These are phyloP conservation scores for Ellobium chinense DNA, from an alignment of 2,888 invertebrate genomes.

Conservation along the genomic window DNA sequence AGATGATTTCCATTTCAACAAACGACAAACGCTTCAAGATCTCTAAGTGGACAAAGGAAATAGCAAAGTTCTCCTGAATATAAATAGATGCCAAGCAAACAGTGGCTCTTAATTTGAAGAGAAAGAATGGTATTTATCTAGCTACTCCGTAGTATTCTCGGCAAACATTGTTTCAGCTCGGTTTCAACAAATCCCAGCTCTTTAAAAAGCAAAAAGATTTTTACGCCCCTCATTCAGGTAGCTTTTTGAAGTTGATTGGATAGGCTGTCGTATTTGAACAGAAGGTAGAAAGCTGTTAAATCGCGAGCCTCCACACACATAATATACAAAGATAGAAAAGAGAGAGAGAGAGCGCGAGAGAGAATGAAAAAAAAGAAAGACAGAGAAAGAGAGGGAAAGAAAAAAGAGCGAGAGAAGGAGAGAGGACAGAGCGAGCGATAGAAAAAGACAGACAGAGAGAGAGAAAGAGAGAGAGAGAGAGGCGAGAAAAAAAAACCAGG, in stretches of 20 bases:
- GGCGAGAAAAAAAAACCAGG: too few relatives aligned
- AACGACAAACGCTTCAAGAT: not conserved
- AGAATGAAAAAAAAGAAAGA: too few relatives aligned
- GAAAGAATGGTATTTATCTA: not conserved
- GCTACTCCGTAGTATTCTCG: not conserved
- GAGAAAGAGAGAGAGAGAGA: too few relatives aligned
- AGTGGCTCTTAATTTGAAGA: not conserved
- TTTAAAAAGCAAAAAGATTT: not conserved
- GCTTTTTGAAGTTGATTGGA: constrained; percentile 22
- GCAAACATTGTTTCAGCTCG: constrained; percentile 6
- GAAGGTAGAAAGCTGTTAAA: not conserved
- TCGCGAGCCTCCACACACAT: too few relatives aligned
- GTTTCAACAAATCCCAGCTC: not conserved
- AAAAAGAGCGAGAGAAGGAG: too few relatives aligned
- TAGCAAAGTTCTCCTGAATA: not conserved
- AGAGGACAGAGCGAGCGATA: too few relatives aligned
- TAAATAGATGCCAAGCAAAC: not conserved
- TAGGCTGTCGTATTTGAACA: constrained; percentile 13
- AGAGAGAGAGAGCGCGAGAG: too few relatives aligned
- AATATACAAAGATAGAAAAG: too few relatives aligned
- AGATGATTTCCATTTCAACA: not conserved
- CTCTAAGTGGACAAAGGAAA: not conserved
- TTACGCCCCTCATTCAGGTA: not conserved
- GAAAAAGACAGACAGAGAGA: too few relatives aligned
- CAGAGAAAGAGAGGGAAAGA: too few relatives aligned